Base-by-base conservation (phyloP, 2,797 vertebrate species). In the Pseudopleuronectes americanus region DNA sequence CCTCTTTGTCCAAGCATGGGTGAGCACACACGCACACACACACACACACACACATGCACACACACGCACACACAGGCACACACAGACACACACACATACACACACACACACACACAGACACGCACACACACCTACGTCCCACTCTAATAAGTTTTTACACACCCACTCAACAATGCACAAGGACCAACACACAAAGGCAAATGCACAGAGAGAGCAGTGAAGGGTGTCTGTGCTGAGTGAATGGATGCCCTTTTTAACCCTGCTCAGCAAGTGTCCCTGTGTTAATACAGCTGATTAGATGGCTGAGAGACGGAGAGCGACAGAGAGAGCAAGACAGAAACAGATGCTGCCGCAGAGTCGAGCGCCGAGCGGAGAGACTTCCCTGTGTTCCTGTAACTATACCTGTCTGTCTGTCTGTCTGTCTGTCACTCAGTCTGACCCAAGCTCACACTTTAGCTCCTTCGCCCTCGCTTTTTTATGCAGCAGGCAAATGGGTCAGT, bases 201-300 rank as follows among this genome's bases (percentile, higher is more conserved):
- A 70, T 66, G 67, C 62, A 69, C 66, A 84, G 59, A 77, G 71
- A 61, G 41, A 83, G 78, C 59, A 56, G 71, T 84, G 83, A 86
- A 87, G 82, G 79, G 77, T 79, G 74, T 82, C 70, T 84, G 73
- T 78, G 77, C 80, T 80, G 84, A 86, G 73, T 89, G 88, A 92
- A 93, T 87, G 76, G 87, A 77, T 88, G 90, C 72, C 89, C 88
- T 80, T 84, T 96, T 96, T 96, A 96, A 96, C 96, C 96, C 93
- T 91, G 93, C 95, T 96, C 96, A 96, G 95, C 93, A 95, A 96
- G 94, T 93, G 93, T 95, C 95, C 94, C 95, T 94, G 94, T 94
- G 95, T 96, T 96, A 96, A 96, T 96, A 96, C 94, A 96, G 95
- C 95, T 96, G 96, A 97, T 96, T 95, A 95, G 94, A 95, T 93